Evolutionary conservation across 2,797 vertebrate genomes (phyloP).

Genomic region (Eurystomus glaucurus): DNA sequence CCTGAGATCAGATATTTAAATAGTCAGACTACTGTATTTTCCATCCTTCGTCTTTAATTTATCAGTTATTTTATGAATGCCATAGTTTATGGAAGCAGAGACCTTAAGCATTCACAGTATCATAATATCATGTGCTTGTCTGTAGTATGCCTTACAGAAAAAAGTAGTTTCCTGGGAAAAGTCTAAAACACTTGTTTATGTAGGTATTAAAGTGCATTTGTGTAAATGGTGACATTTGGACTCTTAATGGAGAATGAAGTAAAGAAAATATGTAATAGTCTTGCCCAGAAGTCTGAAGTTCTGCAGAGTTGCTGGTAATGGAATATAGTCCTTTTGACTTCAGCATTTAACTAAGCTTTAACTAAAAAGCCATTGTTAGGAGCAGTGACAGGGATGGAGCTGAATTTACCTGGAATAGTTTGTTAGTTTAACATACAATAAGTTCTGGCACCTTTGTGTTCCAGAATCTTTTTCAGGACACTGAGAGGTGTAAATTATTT

Average conservation of each 20-base stretch:
- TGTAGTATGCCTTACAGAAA: background rate
- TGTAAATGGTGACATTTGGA: background rate
- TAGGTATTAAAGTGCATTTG: background rate
- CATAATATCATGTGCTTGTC: fast-evolving
- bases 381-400: background rate
- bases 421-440: background rate
- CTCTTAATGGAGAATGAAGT: background rate
- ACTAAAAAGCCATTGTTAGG: background rate
- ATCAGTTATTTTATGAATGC: background rate
- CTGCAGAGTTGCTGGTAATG: background rate
- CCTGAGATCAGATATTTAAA: background rate
- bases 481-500: background rate
- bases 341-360: background rate
- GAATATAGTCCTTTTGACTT: background rate
- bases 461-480: background rate
- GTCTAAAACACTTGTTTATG: background rate
- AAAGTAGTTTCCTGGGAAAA: background rate
- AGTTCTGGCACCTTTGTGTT: background rate
- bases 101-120: background rate
- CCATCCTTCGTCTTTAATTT: background rate
- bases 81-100: background rate
- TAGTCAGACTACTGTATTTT: background rate
- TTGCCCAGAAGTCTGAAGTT: background rate
- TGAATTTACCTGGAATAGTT: background rate
- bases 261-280: background rate